Evolutionary conservation across 1,140 invertebrate genomes (phyloP).

Genomic region (Drosophila lacteicornis): DNA sequence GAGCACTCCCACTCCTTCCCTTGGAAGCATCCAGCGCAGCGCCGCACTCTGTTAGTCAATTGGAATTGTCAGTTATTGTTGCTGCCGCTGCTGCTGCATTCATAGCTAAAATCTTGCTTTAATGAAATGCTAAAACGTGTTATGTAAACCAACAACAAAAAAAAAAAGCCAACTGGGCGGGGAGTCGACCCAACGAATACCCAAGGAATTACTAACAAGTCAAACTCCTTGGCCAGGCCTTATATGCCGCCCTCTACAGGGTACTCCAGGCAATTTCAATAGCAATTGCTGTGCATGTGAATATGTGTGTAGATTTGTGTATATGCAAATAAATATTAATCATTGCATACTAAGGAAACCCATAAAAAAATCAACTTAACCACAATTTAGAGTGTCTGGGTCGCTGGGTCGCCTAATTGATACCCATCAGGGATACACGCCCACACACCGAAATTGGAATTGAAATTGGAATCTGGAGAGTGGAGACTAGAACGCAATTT

Average conservation of each 20-base stretch:
- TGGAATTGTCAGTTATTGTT: slow-evolving; percentile 44
- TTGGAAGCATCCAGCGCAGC: slow-evolving; percentile 15
- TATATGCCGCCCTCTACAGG: neutral
- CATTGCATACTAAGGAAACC: slow-evolving; percentile 66
- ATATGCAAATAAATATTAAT: slow-evolving; percentile 74
- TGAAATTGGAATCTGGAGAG: neutral
- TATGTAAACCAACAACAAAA: slow-evolving; percentile 61
- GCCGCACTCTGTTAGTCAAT: slow-evolving; percentile 33
- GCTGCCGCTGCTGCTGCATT: slow-evolving; percentile 41
- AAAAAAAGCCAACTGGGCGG: neutral
- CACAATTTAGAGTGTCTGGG: slow-evolving; percentile 21
- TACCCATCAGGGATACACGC: slow-evolving; percentile 11
- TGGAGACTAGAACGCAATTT: neutral
- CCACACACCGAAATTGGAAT: neutral
- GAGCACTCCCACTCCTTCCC: slow-evolving; percentile 7
- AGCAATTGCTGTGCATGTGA: slow-evolving; percentile 47
- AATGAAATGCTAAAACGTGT: slow-evolving; percentile 76
- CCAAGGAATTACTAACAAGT: slow-evolving; percentile 1
- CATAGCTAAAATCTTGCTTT: slow-evolving; percentile 63
- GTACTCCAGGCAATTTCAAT: slow-evolving; percentile 57
- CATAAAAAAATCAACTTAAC: slow-evolving; percentile 56
- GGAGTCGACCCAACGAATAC: slow-evolving; percentile 10
- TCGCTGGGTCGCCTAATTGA: slow-evolving; percentile 15
- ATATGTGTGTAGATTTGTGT: slow-evolving; percentile 38
- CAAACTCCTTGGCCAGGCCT: neutral